Conservation (phyloP, 1,140 invertebrate genomes). For the Eumeta japonica region DNA sequence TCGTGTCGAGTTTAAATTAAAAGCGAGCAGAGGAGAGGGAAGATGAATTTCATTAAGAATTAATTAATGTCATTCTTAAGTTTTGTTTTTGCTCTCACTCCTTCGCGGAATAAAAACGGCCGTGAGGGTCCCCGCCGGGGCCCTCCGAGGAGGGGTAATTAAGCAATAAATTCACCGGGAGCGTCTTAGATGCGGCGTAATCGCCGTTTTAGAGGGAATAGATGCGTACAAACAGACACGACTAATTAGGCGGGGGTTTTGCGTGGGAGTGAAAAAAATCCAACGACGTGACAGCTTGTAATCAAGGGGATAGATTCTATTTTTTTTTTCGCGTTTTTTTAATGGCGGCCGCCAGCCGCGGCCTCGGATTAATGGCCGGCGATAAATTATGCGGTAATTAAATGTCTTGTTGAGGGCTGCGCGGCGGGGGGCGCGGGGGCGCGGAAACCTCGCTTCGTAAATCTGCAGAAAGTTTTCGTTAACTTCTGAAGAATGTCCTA, state of each 20-base stretch:
- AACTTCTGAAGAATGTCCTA: too few relatives aligned
- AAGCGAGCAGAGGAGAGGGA: slow-evolving; percentile 50
- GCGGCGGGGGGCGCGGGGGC: too few relatives aligned
- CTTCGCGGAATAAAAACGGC: slow-evolving; percentile 47
- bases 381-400: slow-evolving; percentile 50
- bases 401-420: slow-evolving; percentile 30
- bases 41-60: slow-evolving; percentile 59
- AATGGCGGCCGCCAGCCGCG: slow-evolving; percentile 21
- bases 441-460: not conserved
- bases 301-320: slow-evolving; percentile 49
- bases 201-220: slow-evolving; percentile 53
- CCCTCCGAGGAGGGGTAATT: slow-evolving; percentile 56
- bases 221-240: slow-evolving; percentile 38
- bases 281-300: slow-evolving; percentile 52
- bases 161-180: slow-evolving; percentile 57
- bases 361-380: slow-evolving; percentile 35
- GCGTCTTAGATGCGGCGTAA: slow-evolving; percentile 47
- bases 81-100: slow-evolving; percentile 48
- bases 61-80: slow-evolving; percentile 59
- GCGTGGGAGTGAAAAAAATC: slow-evolving; percentile 51
- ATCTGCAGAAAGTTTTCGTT: not conserved
- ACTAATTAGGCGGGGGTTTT: slow-evolving; percentile 52
- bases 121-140: slow-evolving; percentile 43
- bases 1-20: slow-evolving; percentile 46
- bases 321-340: slow-evolving; percentile 25